Conservation (phyloP, 2,888 invertebrate species). For the Nymphalis polychloros region DNA sequence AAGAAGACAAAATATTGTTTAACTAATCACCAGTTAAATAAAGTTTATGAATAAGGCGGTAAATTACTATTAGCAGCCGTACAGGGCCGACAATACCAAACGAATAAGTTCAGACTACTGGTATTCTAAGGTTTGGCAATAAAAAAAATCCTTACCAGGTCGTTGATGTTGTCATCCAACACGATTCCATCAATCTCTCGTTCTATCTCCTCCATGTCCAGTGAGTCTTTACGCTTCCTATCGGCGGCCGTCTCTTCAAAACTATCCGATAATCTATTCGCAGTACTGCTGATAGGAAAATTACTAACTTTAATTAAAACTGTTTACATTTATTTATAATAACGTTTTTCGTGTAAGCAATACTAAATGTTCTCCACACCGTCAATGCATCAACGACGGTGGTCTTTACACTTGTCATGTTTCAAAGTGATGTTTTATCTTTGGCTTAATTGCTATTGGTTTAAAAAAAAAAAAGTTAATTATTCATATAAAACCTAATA, state of each 20-base stretch:
- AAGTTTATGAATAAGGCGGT: too few species aligned
- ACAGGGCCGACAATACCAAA: not conserved
- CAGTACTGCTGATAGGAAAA: conserved; percentile 14
- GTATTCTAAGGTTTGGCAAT: not conserved
- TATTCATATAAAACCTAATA: too few species aligned
- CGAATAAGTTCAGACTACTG: not conserved
- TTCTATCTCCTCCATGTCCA: conserved; percentile 86
- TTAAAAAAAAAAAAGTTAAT: too few species aligned
- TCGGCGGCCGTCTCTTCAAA: conserved; percentile 12
- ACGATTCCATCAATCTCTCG: conserved; percentile 91
- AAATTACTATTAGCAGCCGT: too few species aligned
- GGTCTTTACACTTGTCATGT: too few species aligned
- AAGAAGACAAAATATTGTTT: too few species aligned
- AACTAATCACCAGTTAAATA: too few species aligned
- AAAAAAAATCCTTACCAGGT: conserved; percentile 26
- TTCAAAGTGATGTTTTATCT: too few species aligned
- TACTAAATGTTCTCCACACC: too few species aligned
- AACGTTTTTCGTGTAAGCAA: not conserved
- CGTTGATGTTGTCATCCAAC: conserved; percentile 84
- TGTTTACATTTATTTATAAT: not conserved
- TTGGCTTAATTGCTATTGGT: too few species aligned
- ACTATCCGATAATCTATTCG: conserved; percentile 28
- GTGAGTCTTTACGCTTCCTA: conserved; percentile 52
- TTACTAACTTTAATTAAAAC: not conserved
- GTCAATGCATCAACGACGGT: too few species aligned